Percentiles rank a stretch among this genome's conserved stretches.
phyloP scores from a whole-genome alignment of 2,113 vertebrate species.

The Salminus brasiliensis region DNA sequence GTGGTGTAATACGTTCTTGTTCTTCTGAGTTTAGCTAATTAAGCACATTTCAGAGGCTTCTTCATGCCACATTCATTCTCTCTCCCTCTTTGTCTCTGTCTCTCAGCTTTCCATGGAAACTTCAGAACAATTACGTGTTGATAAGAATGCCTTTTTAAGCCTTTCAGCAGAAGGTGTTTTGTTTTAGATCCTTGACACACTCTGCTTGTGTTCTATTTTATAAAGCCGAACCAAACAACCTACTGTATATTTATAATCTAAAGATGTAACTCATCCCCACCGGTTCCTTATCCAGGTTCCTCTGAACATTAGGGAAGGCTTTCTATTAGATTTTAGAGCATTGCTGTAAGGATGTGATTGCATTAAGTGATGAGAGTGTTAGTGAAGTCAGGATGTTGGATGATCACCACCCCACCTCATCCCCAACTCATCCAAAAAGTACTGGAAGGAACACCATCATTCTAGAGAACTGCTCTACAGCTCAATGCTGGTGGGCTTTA shows the following conservation, averaged over 20 bases:
- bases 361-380: no score
- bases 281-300: not conserved
- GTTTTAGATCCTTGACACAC: not conserved
- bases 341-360: no score
- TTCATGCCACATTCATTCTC: not conserved
- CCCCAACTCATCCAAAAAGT: no score
- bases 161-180: not conserved
- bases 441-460: no score
- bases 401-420: no score
- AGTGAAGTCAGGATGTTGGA: no score
- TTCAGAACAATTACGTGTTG: not conserved
- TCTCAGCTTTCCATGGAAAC: not conserved
- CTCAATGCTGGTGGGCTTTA: no score
- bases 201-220: not conserved
- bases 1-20: slow-evolving; percentile 37
- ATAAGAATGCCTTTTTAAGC: not conserved
- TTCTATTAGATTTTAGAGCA: not conserved
- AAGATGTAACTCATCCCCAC: not conserved
- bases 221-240: not conserved
- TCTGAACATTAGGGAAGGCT: not conserved
- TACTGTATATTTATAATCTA: not conserved
- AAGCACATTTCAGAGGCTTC: slow-evolving; percentile 23
- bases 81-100: not conserved
- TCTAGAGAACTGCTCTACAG: no score
- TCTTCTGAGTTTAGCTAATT: slow-evolving; percentile 43